Evolutionary conservation across 2,113 vertebrate genomes (phyloP).

Genomic region (Uropsilus gracilis): DNA sequence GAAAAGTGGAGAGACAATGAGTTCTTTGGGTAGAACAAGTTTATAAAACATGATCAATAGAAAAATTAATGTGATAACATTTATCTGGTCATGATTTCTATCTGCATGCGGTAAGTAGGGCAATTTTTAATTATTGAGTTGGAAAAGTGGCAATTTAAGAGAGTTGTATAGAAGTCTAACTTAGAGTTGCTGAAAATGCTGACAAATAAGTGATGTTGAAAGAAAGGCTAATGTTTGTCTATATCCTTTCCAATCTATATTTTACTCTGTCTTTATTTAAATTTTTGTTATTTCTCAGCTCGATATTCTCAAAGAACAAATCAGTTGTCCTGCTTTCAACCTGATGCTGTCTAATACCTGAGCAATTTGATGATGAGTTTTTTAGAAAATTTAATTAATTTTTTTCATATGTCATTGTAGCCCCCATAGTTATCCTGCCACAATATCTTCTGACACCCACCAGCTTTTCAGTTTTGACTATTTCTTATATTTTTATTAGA

Average conservation of each 20-base stretch:
- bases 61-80: background rate
- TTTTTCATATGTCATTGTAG: no score
- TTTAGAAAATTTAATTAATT: no score
- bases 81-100: slow-evolving; percentile 12
- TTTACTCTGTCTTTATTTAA: background rate
- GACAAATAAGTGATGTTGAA: background rate
- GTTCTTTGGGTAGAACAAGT: background rate
- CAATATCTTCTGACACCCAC: no score
- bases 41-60: background rate
- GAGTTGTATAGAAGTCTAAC: background rate
- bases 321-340: background rate
- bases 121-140: background rate
- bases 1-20: background rate
- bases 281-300: background rate
- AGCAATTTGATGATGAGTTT: background rate
- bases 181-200: background rate
- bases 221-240: background rate
- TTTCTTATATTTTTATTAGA: no score
- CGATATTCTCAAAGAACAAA: background rate
- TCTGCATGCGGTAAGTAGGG: background rate
- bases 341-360: accelerated
- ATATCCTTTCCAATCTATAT: background rate
- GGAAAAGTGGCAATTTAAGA: background rate
- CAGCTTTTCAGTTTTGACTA: no score
- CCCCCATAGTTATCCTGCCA: no score